These are phyloP conservation scores for Penaeus indicus DNA, from an alignment of 1,140 invertebrate genomes.

Conservation along the genomic window DNA sequence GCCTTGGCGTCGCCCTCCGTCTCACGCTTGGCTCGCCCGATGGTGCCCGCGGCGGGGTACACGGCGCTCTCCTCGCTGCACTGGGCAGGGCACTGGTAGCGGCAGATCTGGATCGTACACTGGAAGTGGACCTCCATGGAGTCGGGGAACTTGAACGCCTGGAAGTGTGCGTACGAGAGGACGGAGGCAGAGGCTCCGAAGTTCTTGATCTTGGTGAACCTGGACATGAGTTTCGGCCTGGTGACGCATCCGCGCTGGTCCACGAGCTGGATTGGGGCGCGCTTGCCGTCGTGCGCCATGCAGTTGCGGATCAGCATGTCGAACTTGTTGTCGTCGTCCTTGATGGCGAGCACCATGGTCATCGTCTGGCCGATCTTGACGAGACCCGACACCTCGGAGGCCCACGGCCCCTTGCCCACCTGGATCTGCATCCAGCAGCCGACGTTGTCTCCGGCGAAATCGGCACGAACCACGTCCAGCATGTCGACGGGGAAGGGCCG, in stretches of 20 bases:
- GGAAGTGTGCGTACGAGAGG: conserved; percentile 91
- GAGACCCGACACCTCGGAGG: conserved; percentile 91
- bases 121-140: conserved; percentile 97
- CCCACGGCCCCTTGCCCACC: conserved; percentile 95
- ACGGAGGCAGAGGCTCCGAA: conserved; percentile 93
- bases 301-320: conserved; percentile 96
- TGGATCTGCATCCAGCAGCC: conserved; percentile 82
- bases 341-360: conserved; percentile 97
- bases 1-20: conserved; percentile 73
- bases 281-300: conserved; percentile 93
- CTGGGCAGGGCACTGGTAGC: conserved; percentile 92
- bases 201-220: conserved; percentile 95
- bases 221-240: conserved; percentile 91
- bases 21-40: conserved; percentile 75
- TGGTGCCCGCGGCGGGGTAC: conserved; percentile 69
- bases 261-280: conserved; percentile 93
- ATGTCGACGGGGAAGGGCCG: conserved; percentile 95
- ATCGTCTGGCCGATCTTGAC: conserved; percentile 97
- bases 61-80: conserved; percentile 79
- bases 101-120: conserved; percentile 94
- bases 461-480: conserved; percentile 91
- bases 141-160: conserved; percentile 95
- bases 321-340: conserved; percentile 95
- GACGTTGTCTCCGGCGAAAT: conserved; percentile 95
- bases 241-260: conserved; percentile 94